phyloP scores from a whole-genome alignment of 2,888 invertebrate species.

The Pheosia gnoma region DNA sequence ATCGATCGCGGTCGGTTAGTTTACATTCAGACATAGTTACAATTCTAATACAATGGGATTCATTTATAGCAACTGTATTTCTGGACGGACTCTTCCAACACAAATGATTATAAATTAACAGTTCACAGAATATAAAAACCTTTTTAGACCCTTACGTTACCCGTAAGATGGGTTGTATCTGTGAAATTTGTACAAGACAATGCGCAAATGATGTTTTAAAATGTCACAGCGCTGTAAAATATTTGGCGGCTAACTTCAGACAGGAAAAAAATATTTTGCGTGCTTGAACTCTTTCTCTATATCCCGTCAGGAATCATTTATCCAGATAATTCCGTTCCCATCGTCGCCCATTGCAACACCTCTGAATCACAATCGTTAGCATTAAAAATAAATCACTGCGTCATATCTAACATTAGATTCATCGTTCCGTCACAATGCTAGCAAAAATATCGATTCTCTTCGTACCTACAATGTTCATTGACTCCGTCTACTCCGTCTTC shows the following conservation, averaged over 20 bases:
- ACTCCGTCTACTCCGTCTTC: conserved; percentile 63
- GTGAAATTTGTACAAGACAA: no score
- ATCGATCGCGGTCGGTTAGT: not conserved
- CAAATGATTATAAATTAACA: no score
- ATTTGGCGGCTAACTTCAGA: no score
- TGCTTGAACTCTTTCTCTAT: no score
- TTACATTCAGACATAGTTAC: not conserved
- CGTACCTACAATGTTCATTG: conserved; percentile 48
- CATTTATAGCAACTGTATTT: not conserved
- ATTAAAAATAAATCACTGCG: conserved; percentile 10
- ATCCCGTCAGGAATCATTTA: no score
- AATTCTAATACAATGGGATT: not conserved
- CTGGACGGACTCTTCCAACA: not conserved
- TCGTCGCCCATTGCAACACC: not conserved
- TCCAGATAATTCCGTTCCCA: no score
- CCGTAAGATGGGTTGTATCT: no score
- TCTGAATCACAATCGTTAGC: not conserved
- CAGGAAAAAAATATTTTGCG: no score
- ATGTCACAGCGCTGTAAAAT: no score
- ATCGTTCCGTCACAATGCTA: conserved; percentile 42
- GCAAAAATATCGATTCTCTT: conserved; percentile 48
- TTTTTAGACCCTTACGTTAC: no score
- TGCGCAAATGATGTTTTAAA: no score
- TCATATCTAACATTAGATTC: conserved; percentile 34
- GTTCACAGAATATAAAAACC: no score